Evolutionary conservation across 2,888 invertebrate species (phyloP).

Genomic region (Embidobia sp.): DNA sequence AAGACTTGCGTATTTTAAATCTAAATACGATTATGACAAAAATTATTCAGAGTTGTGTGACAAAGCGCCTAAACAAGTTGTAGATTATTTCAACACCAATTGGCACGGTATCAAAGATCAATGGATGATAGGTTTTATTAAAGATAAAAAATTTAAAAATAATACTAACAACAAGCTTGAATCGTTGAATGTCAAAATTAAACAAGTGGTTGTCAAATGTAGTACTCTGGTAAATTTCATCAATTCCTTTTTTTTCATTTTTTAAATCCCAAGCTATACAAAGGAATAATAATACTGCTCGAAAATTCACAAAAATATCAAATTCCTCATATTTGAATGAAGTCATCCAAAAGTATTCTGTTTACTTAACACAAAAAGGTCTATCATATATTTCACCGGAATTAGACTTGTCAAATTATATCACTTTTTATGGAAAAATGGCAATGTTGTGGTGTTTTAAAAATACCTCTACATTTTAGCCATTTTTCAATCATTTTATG

Average conservation of each 20-base stretch:
- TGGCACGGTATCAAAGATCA: conserved; percentile 62
- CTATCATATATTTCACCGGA: neutral
- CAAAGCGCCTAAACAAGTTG: conserved; percentile 24
- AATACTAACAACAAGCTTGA: conserved; percentile 23
- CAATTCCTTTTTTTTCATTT: neutral
- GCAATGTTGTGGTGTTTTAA: too few relatives aligned
- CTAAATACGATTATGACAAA: conserved; percentile 24
- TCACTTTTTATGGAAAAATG: too few relatives aligned
- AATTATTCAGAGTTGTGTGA: conserved; percentile 31
- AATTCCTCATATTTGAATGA: neutral
- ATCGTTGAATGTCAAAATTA: conserved; percentile 20
- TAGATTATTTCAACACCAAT: conserved; percentile 60
- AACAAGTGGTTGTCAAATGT: conserved; percentile 10
- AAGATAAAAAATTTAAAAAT: conserved; percentile 14
- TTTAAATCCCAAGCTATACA: conserved; percentile 12
- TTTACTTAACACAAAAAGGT: conserved; percentile 1
- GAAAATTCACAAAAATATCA: conserved; percentile 1
- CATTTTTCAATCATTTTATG: too few relatives aligned
- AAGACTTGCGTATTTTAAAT: conserved; percentile 13
- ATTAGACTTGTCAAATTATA: neutral
- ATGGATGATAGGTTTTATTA: conserved; percentile 41
- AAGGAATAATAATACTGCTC: neutral
- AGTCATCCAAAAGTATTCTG: neutral
- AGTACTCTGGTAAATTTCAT: neutral
- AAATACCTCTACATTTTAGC: too few relatives aligned